A percentile compares a stretch with the other conserved stretches of the same genome.
Evolutionary conservation across 30 jellyfish, hydroid and myxozoan species (phyloP).

Genomic region (Hydractinia symbiolongicarpus): DNA sequence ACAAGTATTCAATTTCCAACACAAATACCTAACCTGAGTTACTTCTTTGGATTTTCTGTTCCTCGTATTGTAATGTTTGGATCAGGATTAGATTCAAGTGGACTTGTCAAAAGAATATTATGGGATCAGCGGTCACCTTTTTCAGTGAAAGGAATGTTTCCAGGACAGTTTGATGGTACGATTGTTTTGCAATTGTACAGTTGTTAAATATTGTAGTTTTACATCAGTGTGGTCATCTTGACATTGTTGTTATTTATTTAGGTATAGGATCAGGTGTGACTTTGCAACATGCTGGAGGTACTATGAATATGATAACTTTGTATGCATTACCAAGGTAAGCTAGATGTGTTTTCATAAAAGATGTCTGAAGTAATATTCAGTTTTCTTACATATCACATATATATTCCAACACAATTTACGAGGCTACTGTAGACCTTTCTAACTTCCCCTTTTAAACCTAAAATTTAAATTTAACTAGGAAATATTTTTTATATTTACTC

Average conservation of each 20-base stretch:
- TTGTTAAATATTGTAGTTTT: too few relatives aligned
- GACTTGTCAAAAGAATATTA: conserved; percentile 52
- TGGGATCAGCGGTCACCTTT: conserved; percentile 83
- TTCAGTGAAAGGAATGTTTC: conserved; percentile 85
- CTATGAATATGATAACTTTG: conserved; percentile 62
- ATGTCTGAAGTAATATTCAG: too few relatives aligned
- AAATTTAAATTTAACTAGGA: too few relatives aligned
- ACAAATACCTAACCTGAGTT: conserved; percentile 65
- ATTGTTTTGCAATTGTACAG: background rate
- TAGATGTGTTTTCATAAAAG: too few relatives aligned
- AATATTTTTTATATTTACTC: too few relatives aligned
- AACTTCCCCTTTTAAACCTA: too few relatives aligned
- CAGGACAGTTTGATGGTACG: conserved; percentile 96
- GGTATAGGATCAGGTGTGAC: conserved; percentile 95
- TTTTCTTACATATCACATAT: too few relatives aligned
- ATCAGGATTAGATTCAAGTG: conserved; percentile 91
- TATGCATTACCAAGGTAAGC: conserved; percentile 71
- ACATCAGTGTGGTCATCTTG: background rate
- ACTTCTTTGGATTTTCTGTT: conserved; percentile 62
- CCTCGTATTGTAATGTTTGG: conserved; percentile 97
- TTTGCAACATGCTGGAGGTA: conserved; percentile 64
- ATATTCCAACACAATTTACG: too few relatives aligned
- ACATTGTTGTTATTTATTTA: conserved; percentile 4
- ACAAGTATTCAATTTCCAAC: conserved; percentile 28
- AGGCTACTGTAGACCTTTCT: too few relatives aligned